Base-by-base conservation (phyloP, 2,888 invertebrate species). In the Chalcis sispes region DNA sequence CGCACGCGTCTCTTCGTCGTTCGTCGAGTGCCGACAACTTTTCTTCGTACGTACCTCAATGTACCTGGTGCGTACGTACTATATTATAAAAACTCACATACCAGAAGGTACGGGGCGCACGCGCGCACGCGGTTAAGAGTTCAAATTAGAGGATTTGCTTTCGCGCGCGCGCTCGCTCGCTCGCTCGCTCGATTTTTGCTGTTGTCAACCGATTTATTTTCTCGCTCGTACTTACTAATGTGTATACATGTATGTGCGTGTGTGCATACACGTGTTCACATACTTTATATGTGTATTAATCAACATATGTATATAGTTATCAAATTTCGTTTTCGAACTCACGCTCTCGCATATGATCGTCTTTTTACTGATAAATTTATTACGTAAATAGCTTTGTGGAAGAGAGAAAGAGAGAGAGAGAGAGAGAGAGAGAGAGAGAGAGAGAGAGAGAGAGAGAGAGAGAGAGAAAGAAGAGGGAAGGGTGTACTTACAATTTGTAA, bases 1-100 rank as follows among this genome's bases (percentile, higher is more conserved):
- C 80, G 81, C 78, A 80, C 80, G 81, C 79, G 77, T 40, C 73
- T 75, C 77, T 79, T 78, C 79, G 67, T 72, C 77, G 62, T 75
- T 69, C 77, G 75, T 79, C 54, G 40, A 59, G 59, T 62, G 61
- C 54, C 69, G 46, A 13, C 36, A n/a, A n/a, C n/a, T n/a, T n/a
- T n/a, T n/a, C n/a, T n/a, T n/a, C n/a, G n/a, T n/a, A n/a, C n/a
- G n/a, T n/a, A n/a, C n/a, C n/a, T 2, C n/a, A 8, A 50, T 46
- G 66, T 32, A 32, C 75, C 70, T 48, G 75, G 61, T 73, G 77
- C 56, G 75, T 72, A 59, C 40, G 64, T 32, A 15, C 25, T 72
- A 40, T 66, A 71, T 78, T 78, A 73, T 59, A 23, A 5, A 72
- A 75, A 75, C 56, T 72, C 62, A 46, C 67, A 29, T 54, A 40